Base-by-base conservation (phyloP, 2,113 vertebrate genomes). In the Heterotis niloticus region DNA sequence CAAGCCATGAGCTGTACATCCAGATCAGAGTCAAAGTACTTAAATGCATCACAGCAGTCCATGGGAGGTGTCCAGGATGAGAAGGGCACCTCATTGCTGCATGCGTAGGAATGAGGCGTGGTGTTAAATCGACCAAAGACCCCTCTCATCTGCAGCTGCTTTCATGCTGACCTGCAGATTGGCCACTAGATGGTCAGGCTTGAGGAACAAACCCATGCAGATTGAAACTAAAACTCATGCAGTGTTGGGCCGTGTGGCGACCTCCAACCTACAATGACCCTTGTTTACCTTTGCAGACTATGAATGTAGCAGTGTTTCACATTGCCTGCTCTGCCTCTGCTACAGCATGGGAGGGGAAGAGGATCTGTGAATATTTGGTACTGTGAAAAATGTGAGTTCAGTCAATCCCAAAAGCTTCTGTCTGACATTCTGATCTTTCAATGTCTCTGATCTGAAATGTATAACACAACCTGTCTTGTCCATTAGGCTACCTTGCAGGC, bases 241-340 rank as follows among this genome's bases (percentile, higher is more conserved):
- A 64, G 73, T 62, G 12, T 62, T 14, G 20, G 14, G 60, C 60
- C 60, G 4, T 17, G 60, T 12, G 5, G 64, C 64, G 23, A 34
- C 75, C 77, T 74, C 74, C 80, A 73, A 81, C 77, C 79, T 79
- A n/a, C 34, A 44, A 44, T 68, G 60, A 72, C 67, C 71, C 80
- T 85, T n/a, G n/a, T n/a, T 95, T 94, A 95, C 95, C 94, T 96
- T 90, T 90, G 88, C 83, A 88, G 90, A 93, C 86, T 86, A 82
- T 90, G 91, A 87, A 90, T 88, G 88, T 82, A 90, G 92, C 84
- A 91, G 88, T 90, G 91, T 85, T 88, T 93, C 92, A 92, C 87
- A 90, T 83, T 90, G 89, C 92, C 92, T 88, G 91, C 89, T 88
- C 86, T 94, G 88, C 86, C 90, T 94, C 93, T 94, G 89, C 94